A percentile compares a stretch with the other conserved stretches of the same genome.
Evolutionary conservation across 1,140 invertebrate genomes (phyloP).

Genomic region (Penaeus chinensis): DNA sequence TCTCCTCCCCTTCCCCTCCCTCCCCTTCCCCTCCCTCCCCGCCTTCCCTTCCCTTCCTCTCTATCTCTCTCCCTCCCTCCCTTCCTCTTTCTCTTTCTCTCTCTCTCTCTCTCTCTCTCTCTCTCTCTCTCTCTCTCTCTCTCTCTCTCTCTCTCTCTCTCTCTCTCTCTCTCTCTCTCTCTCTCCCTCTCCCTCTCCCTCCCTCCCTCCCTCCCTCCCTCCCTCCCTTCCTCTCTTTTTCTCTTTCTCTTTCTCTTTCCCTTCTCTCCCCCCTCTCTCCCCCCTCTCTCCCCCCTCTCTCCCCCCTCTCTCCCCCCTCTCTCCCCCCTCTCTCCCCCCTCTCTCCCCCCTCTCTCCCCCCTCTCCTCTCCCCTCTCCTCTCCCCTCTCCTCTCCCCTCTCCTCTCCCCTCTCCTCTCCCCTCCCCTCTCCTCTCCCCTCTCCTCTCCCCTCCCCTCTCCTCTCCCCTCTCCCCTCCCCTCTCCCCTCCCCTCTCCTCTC

Average conservation of each 20-base stretch:
- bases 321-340: conserved; percentile 8
- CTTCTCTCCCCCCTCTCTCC: not conserved
- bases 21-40: too few relatives aligned
- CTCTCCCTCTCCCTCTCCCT: not conserved
- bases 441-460: too few relatives aligned
- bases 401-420: not conserved
- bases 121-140: not conserved
- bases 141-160: not conserved
- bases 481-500: too few relatives aligned
- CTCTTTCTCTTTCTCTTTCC: not conserved
- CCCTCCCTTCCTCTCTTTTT: not conserved
- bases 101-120: not conserved
- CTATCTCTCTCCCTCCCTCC: too few relatives aligned
- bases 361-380: too few relatives aligned
- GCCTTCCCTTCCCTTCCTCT: too few relatives aligned
- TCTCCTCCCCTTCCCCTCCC: too few relatives aligned
- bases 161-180: not conserved
- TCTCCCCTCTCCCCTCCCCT: too few relatives aligned
- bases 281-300: not conserved
- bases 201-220: conserved; percentile 2
- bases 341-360: not conserved
- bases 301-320: not conserved
- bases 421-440: too few relatives aligned
- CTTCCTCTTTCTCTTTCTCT: not conserved
- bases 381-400: too few relatives aligned